phyloP scores from a whole-genome alignment of 2,888 invertebrate species.

The Spilosoma lubricipeda region DNA sequence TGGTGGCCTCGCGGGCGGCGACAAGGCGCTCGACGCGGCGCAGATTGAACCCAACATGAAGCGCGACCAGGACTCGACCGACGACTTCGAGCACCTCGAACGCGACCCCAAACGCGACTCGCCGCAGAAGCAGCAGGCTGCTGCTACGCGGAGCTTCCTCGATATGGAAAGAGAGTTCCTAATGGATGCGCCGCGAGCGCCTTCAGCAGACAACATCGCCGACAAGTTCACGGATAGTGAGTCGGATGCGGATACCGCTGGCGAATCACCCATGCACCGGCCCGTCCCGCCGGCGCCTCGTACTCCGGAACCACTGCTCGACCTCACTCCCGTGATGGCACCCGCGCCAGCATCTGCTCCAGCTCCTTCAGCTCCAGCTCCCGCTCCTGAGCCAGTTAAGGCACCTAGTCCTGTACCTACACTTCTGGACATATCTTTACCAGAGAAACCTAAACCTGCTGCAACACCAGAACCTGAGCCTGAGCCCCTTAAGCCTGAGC shows the following conservation, averaged over 20 bases:
- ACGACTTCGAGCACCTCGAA: conserved; percentile 91
- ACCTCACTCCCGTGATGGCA: conserved; percentile 46
- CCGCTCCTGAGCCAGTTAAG: conserved; percentile 37
- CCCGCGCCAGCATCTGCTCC: conserved; percentile 46
- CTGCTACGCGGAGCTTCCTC: conserved; percentile 77
- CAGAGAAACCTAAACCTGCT: conserved; percentile 48
- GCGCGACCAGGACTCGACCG: conserved; percentile 90
- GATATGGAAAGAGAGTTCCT: conserved; percentile 83
- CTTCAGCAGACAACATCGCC: conserved; percentile 77
- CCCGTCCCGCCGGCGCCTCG: conserved; percentile 60
- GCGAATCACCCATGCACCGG: conserved; percentile 80
- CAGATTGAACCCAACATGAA: conserved; percentile 63
- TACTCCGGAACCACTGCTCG: conserved; percentile 49
- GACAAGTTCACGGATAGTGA: conserved; percentile 87
- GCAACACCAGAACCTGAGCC: conserved; percentile 32
- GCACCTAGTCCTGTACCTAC: conserved; percentile 69
- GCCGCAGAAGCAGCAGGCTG: conserved; percentile 66
- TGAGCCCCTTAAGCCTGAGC: conserved; percentile 40
- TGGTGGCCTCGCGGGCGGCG: conserved; percentile 74
- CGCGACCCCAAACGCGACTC: conserved; percentile 83
- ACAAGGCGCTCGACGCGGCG: conserved; percentile 52
- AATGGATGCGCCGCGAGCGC: conserved; percentile 70
- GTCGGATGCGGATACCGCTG: conserved; percentile 82
- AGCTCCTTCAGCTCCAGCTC: conserved; percentile 42
- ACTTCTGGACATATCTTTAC: conserved; percentile 40